Percentiles rank a stretch among this genome's conserved stretches.
Evolutionary conservation across 2,888 invertebrate species (phyloP).

Genomic region (Mechanitis messenoides): DNA sequence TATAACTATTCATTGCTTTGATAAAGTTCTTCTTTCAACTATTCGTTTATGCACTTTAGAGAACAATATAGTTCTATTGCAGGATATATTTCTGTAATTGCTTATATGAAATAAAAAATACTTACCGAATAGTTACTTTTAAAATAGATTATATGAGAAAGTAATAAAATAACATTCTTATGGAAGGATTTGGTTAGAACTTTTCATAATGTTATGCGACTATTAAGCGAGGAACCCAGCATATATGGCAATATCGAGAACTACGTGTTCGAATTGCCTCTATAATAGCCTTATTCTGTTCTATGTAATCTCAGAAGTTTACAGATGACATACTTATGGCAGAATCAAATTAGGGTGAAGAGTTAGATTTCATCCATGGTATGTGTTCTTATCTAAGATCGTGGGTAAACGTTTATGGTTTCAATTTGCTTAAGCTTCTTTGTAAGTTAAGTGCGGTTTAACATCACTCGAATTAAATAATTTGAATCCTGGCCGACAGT

Average conservation of each 20-base stretch:
- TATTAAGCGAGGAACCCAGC: no score
- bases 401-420: constrained; percentile 20
- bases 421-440: constrained; percentile 21
- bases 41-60: no score
- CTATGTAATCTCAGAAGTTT: constrained; percentile 31
- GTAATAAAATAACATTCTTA: no score
- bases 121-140: no score
- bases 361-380: constrained; percentile 28
- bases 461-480: background rate
- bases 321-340: constrained; percentile 31
- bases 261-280: constrained; percentile 5
- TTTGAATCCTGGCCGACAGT: background rate
- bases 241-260: background rate
- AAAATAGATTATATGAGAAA: no score
- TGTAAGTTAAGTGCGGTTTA: constrained; percentile 8
- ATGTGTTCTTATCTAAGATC: constrained; percentile 26
- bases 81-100: no score
- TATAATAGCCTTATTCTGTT: constrained; percentile 17
- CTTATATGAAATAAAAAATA: no score
- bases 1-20: background rate
- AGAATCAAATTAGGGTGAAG: constrained; percentile 32
- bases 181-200: no score
- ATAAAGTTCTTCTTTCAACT: no score
- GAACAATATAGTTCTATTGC: no score
- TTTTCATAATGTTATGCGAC: no score